Conservation (phyloP, 1,140 invertebrate genomes). For the Hyphantria cunea region DNA sequence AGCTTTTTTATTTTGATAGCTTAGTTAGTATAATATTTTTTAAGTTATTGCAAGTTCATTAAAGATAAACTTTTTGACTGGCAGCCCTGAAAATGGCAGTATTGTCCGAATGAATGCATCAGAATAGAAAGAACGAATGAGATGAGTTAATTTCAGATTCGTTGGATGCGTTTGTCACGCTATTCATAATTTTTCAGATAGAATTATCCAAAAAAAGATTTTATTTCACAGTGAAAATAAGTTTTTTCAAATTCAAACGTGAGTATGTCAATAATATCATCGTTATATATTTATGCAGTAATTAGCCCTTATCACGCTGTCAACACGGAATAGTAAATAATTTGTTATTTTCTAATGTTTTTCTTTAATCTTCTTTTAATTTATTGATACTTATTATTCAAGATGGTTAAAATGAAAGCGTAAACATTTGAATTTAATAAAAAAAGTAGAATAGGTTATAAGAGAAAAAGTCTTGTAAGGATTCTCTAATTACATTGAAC, state of each 20-base stretch:
- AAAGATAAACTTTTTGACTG: too few species aligned
- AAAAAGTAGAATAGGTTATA: too few species aligned
- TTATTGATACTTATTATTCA: not conserved
- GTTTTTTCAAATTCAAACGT: constrained; percentile 13
- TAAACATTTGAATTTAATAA: too few species aligned
- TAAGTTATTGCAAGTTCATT: too few species aligned
- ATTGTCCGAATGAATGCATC: not conserved
- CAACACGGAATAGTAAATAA: constrained; percentile 23
- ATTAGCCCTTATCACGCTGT: constrained; percentile 13
- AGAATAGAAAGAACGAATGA: constrained; percentile 8
- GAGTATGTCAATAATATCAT: not conserved
- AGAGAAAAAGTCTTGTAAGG: constrained; percentile 28
- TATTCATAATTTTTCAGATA: constrained; percentile 20
- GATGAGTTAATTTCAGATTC: constrained; percentile 14
- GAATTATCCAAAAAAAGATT: constrained; percentile 14
- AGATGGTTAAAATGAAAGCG: not conserved
- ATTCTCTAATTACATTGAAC: constrained; percentile 29
- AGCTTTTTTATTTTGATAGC: too few species aligned
- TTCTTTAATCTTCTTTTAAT: not conserved
- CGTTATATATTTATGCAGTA: not conserved
- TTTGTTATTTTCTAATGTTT: constrained; percentile 17
- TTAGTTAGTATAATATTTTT: too few species aligned
- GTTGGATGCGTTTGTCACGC: constrained; percentile 23
- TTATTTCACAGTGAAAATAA: constrained; percentile 5
- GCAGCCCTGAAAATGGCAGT: not conserved